Conservation (phyloP, 92 coral and sea anemone species). For the Parazoanthus swiftii region DNA sequence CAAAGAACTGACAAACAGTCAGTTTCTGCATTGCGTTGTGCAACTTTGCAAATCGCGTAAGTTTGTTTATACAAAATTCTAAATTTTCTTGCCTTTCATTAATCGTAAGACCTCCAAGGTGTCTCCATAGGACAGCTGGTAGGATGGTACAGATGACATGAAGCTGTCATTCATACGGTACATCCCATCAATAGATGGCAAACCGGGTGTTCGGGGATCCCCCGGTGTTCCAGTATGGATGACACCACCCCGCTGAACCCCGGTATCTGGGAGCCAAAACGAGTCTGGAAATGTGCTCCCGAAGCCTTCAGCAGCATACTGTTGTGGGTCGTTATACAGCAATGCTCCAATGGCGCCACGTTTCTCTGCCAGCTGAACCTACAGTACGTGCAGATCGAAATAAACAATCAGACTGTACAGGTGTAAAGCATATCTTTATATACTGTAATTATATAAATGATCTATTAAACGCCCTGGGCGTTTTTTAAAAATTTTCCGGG, state of each 20-base stretch:
- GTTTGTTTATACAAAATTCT: background rate
- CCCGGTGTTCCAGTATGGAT: constrained; percentile 63
- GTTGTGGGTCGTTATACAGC: constrained; percentile 84
- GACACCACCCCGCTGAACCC: constrained; percentile 85
- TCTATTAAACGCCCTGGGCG: too few relatives aligned
- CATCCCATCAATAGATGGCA: constrained; percentile 83
- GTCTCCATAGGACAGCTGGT: constrained; percentile 77
- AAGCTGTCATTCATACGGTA: constrained; percentile 60
- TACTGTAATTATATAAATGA: background rate
- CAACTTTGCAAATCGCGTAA: too few relatives aligned
- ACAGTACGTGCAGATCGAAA: background rate
- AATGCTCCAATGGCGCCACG: constrained; percentile 89
- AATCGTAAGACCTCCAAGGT: constrained; percentile 66
- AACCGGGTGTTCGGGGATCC: constrained; percentile 85
- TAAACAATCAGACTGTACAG: background rate
- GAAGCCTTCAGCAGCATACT: constrained; percentile 83
- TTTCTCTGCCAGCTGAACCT: constrained; percentile 71
- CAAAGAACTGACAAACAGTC: too few relatives aligned
- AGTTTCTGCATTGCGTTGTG: too few relatives aligned
- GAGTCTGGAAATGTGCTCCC: constrained; percentile 71
- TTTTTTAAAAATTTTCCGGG: too few relatives aligned
- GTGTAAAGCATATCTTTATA: background rate
- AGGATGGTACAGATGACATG: constrained; percentile 75
- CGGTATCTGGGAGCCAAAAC: constrained; percentile 93
- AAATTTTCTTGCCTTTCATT: constrained; percentile 66